Evolutionary conservation across 2,888 invertebrate genomes (phyloP).

Genomic region (Eremobia ochroleuca): DNA sequence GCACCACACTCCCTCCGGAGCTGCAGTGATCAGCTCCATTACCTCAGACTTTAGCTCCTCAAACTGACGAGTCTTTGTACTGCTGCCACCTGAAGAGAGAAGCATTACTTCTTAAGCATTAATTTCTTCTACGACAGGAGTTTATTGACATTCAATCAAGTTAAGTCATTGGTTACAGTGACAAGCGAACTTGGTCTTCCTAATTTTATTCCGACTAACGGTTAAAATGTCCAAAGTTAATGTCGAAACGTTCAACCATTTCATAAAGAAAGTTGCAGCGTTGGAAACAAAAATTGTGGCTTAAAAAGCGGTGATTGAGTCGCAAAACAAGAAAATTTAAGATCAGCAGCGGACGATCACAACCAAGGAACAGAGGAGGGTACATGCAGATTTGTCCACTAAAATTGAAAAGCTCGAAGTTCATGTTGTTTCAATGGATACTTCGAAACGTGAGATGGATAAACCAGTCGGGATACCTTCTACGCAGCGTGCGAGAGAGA

Average conservation of each 20-base stretch:
- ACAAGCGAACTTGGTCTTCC: neutral
- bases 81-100: slow-evolving; percentile 71
- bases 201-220: neutral
- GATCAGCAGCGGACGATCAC: neutral
- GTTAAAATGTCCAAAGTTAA: neutral
- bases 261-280: neutral
- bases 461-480: neutral
- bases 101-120: neutral
- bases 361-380: neutral
- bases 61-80: slow-evolving; percentile 69
- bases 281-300: neutral
- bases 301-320: too few species aligned
- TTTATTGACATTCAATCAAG: neutral
- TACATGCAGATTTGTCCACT: neutral
- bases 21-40: slow-evolving; percentile 76
- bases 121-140: neutral
- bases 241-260: neutral
- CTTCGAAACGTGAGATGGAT: slow-evolving; percentile 3
- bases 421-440: neutral
- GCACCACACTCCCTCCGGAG: slow-evolving; percentile 87
- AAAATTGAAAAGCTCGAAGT: neutral
- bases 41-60: slow-evolving; percentile 78
- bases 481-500: slow-evolving; percentile 2
- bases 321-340: neutral
- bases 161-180: neutral